phyloP scores from a whole-genome alignment of 2,113 vertebrate genomes.

The Ia io region DNA sequence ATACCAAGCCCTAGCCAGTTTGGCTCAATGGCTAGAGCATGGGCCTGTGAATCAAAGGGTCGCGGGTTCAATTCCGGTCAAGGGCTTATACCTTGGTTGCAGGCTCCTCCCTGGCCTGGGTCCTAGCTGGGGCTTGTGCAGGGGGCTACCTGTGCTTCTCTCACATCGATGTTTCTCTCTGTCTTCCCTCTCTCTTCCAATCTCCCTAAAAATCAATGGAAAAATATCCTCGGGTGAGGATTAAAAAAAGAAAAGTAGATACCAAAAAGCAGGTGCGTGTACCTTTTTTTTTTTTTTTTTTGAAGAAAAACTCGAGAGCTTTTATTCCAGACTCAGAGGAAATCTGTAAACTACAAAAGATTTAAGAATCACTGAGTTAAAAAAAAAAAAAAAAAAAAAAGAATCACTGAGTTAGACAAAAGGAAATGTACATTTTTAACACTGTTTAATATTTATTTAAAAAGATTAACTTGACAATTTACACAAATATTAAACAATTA shows the following conservation, averaged over 20 bases:
- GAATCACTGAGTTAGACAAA: not conserved
- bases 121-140: no score
- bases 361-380: slow-evolving; percentile 9
- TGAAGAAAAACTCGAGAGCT: not conserved
- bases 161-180: no score
- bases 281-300: slow-evolving; percentile 21
- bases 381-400: no score
- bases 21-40: no score
- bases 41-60: no score
- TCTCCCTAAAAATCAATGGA: no score
- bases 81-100: no score
- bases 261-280: not conserved
- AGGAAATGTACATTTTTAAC: not conserved
- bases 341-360: not conserved
- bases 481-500: slow-evolving; percentile 2
- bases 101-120: no score
- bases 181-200: no score
- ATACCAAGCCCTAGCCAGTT: not conserved
- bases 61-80: no score
- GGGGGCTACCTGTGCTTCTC: no score
- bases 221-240: no score
- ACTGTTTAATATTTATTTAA: not conserved
- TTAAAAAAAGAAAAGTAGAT: not conserved
- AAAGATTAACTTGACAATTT: slow-evolving; percentile 14
- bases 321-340: not conserved